Evolutionary conservation across 92 coral and sea anemone species (phyloP), one percentile per base, ranked within the genome.

Genomic region (Palythoa heliodiscus): DNA sequence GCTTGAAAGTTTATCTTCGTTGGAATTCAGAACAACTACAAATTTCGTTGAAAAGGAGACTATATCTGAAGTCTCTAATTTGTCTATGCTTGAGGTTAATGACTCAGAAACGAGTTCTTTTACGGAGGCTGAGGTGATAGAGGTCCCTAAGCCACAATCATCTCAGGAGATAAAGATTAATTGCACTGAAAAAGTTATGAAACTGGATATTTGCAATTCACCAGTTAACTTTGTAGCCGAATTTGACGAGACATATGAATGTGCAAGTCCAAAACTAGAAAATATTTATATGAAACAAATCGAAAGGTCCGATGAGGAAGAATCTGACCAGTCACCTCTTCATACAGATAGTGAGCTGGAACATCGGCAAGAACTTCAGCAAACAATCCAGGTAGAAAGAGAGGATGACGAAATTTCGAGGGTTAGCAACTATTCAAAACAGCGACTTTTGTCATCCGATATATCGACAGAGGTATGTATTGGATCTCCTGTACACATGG

Each of bases 401-500:
- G 84, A 80, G 52, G 19, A 66, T 12, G 74, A 80, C 48, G 84
- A 80, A 79, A 43, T 79, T 22, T 79, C 84, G n/a, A 11, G 63
- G n/a, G 61, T 43, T 53, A 14, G 9, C n/a, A 19, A 40, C 39
- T 22, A 22, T n/a, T 64, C 84, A 7, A 70, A 64, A 52, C 40
- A 80, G 24, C 63, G 84, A 23, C 66, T 80, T 66, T 75, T 80
- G 10, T 63, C 73, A 1, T 66, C 84, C 47, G 84, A 80, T 67
- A 40, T 69, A 12, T 80, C 84, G 22, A 80, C 84, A 37, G 84
- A 80, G 73, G 84, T 80, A 1, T 80, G 84, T 48, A 16, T 80
- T 80, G 84, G 84, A n/a, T 80, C 84, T 23, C 84, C 84, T 3
- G 74, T 80, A n/a, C 84, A 80, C 72, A 80, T 80, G 84, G 72